A percentile compares a stretch with the other conserved stretches of the same genome.
Conservation (phyloP, 1,140 invertebrate genomes). For the Sarcophaga peregrina region DNA sequence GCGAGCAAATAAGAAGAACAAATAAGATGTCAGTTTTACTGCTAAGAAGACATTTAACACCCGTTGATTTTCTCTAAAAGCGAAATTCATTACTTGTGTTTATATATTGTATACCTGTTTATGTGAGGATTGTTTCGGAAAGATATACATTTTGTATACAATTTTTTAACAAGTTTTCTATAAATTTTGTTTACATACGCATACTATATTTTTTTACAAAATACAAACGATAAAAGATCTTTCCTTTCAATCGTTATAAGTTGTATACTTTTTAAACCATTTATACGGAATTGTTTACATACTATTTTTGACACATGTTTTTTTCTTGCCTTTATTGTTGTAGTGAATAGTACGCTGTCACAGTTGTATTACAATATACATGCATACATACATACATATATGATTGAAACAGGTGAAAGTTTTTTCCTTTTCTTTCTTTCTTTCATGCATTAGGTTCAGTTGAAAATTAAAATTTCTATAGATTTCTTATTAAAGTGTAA, state of each 20-base stretch:
- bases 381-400: not conserved
- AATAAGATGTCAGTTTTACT: not conserved
- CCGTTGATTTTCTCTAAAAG: constrained; percentile 6
- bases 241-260: not conserved
- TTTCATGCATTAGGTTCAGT: not conserved
- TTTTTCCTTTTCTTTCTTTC: constrained; percentile 14
- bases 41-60: not conserved
- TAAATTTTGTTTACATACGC: not conserved
- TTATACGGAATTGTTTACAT: constrained; percentile 12
- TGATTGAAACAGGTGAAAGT: constrained; percentile 34
- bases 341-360: constrained; percentile 19
- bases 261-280: not conserved
- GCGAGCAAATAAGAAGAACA: not conserved
- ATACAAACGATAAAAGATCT: not conserved
- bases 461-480: constrained; percentile 6
- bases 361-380: not conserved
- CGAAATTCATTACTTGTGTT: not conserved
- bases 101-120: too few species aligned
- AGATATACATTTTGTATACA: not conserved
- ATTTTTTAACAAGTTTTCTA: not conserved
- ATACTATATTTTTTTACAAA: not conserved
- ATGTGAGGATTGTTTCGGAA: not conserved
- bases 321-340: constrained; percentile 10
- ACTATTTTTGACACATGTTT: constrained; percentile 27
- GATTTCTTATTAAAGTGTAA: not conserved